These are phyloP conservation scores for Melopsittacus undulatus DNA, from an alignment of 2,797 vertebrate genomes.

Conservation along the genomic window DNA sequence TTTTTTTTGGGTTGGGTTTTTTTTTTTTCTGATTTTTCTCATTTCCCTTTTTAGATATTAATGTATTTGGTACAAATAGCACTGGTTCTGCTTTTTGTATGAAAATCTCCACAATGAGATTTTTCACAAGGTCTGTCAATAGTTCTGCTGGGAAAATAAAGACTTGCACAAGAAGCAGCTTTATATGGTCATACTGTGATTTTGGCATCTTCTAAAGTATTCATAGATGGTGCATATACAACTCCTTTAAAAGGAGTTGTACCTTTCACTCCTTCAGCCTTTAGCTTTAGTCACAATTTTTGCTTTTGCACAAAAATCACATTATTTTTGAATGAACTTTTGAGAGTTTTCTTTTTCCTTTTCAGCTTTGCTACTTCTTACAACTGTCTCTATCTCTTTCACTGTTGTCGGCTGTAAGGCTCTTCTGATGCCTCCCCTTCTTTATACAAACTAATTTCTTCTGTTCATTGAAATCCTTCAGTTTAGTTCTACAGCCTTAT, in stretches of 20 bases:
- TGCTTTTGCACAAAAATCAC: background rate
- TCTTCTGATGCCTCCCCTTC: background rate
- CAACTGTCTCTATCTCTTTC: background rate
- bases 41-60: background rate
- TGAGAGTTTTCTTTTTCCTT: background rate
- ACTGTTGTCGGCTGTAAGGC: background rate
- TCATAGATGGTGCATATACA: no score
- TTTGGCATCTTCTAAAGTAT: background rate
- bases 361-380: background rate
- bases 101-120: background rate
- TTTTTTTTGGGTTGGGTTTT: no score
- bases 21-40: background rate
- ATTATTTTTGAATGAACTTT: background rate
- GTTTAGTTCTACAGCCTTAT: background rate
- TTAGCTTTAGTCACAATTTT: background rate
- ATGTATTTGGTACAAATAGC: background rate
- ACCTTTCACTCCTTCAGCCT: background rate
- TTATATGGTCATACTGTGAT: background rate
- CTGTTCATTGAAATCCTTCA: background rate
- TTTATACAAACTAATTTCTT: background rate
- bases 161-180: background rate
- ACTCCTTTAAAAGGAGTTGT: background rate
- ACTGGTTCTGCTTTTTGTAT: background rate
- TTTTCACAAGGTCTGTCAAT: background rate
- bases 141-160: background rate